Base-by-base conservation (phyloP, 2,888 invertebrate genomes). In the Ectobius pallidus region DNA sequence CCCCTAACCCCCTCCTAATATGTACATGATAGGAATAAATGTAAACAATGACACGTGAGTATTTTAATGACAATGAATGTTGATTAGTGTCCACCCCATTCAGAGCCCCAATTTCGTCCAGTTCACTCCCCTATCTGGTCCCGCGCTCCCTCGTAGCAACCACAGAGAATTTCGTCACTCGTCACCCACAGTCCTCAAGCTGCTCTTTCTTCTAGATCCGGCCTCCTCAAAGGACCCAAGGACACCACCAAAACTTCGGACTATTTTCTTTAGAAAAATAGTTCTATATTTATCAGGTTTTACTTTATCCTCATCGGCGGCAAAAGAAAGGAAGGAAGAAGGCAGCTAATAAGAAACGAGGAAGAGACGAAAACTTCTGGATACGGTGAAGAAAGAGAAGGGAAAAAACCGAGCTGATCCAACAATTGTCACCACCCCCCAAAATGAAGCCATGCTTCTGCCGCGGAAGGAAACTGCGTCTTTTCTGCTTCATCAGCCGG, bases 221-320 rank as follows among this genome's bases (percentile, higher is more conserved):
- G 55, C 52, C 34, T 52, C 52, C 42, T 46, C 32, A 55, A 68
- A 67, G 49, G 58, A 67, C 30, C 72, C 73, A 73, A 73, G 73
- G 73, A 70, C 73, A 73, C 39, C 25, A n/a, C 25, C 39, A 42
- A 46, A 44, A 46, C 46, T 49, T 27, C 67, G 73, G 69, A 73
- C 73, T 73, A 73, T 70, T 73, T 73, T 73, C 70, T 65, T 73
- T 65, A 30, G 70, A 44, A 65, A 73, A 70, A 73, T 73, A 70
- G 73, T 70, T 70, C 70, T 70, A 63, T 73, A 70, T 70, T 65
- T 70, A 58, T 73, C 65, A 32, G 34, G 49, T 65, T 65, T 46
- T 63, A 46, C 49, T n/a, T 20, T 65, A 46, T 49, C 63, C 52
- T 65, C 34, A 44, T 30, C 49, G 16, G n/a, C n/a, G n/a, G n/a